Evolutionary conservation across 1,140 invertebrate species (phyloP).

Genomic region (Leptinotarsa lineolata): DNA sequence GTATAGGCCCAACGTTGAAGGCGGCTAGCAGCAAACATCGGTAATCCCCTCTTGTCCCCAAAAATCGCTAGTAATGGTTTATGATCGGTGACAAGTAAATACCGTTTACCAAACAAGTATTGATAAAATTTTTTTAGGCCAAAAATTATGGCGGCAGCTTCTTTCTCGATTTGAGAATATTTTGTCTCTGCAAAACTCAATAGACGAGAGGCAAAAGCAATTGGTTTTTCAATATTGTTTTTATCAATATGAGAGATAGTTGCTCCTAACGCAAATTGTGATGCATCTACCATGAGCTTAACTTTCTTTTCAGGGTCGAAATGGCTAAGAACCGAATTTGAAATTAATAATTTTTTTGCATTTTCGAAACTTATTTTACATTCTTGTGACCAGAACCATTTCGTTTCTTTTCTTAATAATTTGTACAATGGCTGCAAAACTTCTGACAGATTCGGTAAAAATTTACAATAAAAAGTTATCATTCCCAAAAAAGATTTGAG

Average conservation of each 20-base stretch:
- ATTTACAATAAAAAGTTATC: too few relatives aligned
- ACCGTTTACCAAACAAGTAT: conserved; percentile 59
- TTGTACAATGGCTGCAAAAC: too few relatives aligned
- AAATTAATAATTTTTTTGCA: too few relatives aligned
- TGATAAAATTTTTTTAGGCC: conserved; percentile 60
- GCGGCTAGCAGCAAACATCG: conserved; percentile 34
- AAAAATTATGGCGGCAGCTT: conserved; percentile 36
- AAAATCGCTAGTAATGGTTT: conserved; percentile 47
- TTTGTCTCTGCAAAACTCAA: conserved; percentile 56
- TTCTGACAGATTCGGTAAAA: too few relatives aligned
- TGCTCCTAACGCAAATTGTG: conserved; percentile 39
- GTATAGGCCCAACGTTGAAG: too few relatives aligned
- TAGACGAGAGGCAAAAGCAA: conserved; percentile 55
- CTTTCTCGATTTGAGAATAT: conserved; percentile 49
- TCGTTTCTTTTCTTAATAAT: too few relatives aligned
- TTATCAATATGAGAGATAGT: conserved; percentile 38
- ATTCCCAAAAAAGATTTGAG: too few relatives aligned
- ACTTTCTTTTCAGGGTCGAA: conserved; percentile 31
- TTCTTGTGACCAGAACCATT: too few relatives aligned
- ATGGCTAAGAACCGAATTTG: too few relatives aligned
- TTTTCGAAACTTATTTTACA: conserved; percentile 31
- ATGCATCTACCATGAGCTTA: conserved; percentile 39
- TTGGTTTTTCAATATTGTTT: conserved; percentile 24
- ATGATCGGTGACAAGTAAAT: conserved; percentile 58
- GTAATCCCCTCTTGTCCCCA: conserved; percentile 46